Base-by-base conservation (phyloP, 2,888 invertebrate species). In the Pheosia tremula region DNA sequence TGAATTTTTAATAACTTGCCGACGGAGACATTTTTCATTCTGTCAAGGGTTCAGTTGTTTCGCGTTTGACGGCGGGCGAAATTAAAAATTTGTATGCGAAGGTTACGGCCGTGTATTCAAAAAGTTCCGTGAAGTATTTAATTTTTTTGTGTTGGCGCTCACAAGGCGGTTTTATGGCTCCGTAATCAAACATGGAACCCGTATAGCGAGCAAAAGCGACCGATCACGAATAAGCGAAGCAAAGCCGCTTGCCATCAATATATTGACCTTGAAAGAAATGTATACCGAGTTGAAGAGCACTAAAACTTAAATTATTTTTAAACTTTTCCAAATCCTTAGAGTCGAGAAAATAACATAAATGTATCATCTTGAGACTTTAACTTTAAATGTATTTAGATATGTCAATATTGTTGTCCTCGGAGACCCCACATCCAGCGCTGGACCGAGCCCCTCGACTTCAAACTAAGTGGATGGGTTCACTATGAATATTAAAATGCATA, bases 1-100 rank as follows among this genome's bases (percentile, higher is more conserved):
- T 78, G 74, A 76, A 78, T 77, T 79, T 83, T 81, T 78, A 76
- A 81, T 79, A 79, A 72, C 59, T 41, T 41, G 62, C 62, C 57
- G 58, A 37, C 63, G 60, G 58, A 56, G 62, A 71, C 71, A 75
- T 73, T 75, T 62, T 66, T 69, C 73, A 71, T 71, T 64, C 56
- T 69, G 69, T 67, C 71, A 64, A 67, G 58, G 61, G 62, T 45
- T 58, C 58, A 61, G 53, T 36, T 56, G 53, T 63, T 57, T 56
- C 56, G 52, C 41, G 56, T 41, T 59, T 59, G 59, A 38, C 47
- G 59, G 49, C 11, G 54, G 41, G 13, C 57, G 54, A n/a, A 6
- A 56, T 41, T 56, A 56, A 41, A 41, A 56, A 56, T 41, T 56
- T 13, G 56, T 56, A 10, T 5, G 24, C 53, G 53, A 50, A 50